A percentile compares a stretch with the other conserved stretches of the same genome.
phyloP scores from a whole-genome alignment of 2,888 invertebrate genomes.

The Archips xylosteana region DNA sequence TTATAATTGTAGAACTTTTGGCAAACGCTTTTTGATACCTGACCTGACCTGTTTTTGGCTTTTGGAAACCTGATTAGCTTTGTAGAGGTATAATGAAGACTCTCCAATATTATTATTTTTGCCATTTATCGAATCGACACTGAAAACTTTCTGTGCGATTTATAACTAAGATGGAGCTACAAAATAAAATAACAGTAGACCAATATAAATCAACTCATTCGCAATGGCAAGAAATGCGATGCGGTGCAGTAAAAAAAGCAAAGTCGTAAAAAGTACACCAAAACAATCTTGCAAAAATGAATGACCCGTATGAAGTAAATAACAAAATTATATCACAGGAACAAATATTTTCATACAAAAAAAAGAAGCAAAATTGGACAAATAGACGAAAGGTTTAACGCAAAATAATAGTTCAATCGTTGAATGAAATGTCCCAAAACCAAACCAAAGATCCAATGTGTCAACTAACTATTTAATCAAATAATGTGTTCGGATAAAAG shows the following conservation, averaged over 20 bases:
- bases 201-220: conserved; percentile 22
- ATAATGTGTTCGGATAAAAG: conserved; percentile 9
- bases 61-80: background rate
- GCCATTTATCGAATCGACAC: too few relatives aligned
- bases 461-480: background rate
- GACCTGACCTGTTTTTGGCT: too few relatives aligned
- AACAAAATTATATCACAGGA: background rate
- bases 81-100: background rate
- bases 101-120: background rate
- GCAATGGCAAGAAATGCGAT: conserved; percentile 20
- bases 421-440: background rate
- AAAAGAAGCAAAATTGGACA: background rate
- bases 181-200: conserved; percentile 6
- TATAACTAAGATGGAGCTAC: background rate
- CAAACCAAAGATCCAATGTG: background rate
- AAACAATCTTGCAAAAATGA: conserved; percentile 7
- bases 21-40: background rate
- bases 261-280: conserved; percentile 6
- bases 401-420: background rate
- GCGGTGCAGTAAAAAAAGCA: conserved; percentile 8
- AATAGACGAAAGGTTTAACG: background rate
- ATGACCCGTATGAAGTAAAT: background rate
- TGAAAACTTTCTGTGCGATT: too few relatives aligned
- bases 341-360: background rate
- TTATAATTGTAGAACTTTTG: background rate